These are phyloP conservation scores for Anabacerthia variegaticeps DNA, from an alignment of 2,797 vertebrate genomes.

Conservation along the genomic window DNA sequence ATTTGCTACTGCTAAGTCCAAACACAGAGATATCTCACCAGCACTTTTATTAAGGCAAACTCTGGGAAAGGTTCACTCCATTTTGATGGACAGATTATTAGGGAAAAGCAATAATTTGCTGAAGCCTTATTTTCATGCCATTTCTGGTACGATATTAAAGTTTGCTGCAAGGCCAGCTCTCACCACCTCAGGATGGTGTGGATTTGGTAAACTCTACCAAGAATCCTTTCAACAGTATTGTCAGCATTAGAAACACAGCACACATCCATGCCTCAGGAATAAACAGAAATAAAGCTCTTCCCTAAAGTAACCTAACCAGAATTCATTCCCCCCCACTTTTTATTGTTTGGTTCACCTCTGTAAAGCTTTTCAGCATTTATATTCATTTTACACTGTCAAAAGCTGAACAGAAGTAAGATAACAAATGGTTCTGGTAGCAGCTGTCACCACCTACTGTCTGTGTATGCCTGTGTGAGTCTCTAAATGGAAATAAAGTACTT, in stretches of 20 bases:
- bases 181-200: background rate
- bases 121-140: constrained; percentile 23
- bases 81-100: constrained; percentile 55
- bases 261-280: constrained; percentile 31
- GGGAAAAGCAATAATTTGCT: constrained; percentile 35
- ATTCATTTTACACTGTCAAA: constrained; percentile 57
- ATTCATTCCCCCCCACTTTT: constrained; percentile 18
- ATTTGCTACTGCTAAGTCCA: constrained; percentile 57
- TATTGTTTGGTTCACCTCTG: constrained; percentile 63
- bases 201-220: background rate
- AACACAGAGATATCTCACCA: constrained; percentile 32
- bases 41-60: constrained; percentile 57
- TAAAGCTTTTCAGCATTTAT: constrained; percentile 54
- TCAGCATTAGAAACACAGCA: background rate
- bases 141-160: constrained; percentile 21
- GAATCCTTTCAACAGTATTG: background rate
- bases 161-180: background rate
- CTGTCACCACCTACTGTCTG: constrained; percentile 67
- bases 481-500: constrained; percentile 73
- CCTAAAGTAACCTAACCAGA: constrained; percentile 43
- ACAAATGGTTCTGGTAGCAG: constrained; percentile 67
- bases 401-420: constrained; percentile 70
- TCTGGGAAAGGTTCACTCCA: constrained; percentile 6
- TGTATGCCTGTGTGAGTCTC: constrained; percentile 63
- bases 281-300: constrained; percentile 64